phyloP scores from a whole-genome alignment of 1,140 invertebrate genomes.

The Monochamus saltuarius region DNA sequence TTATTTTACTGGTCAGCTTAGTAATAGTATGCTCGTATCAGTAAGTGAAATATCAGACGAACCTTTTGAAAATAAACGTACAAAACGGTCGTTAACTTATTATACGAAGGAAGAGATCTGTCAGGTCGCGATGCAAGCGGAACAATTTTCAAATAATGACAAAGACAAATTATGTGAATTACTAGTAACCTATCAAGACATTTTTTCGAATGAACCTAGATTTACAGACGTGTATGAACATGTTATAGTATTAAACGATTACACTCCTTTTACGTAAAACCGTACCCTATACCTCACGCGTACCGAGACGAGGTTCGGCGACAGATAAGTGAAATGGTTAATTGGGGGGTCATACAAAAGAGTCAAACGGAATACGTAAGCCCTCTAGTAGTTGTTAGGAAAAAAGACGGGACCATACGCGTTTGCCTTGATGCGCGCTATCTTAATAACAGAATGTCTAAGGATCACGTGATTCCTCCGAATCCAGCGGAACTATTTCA shows the following conservation, averaged over 20 bases:
- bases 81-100: background rate
- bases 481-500: conserved; percentile 1
- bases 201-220: conserved; percentile 25
- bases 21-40: background rate
- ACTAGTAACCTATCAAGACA: conserved; percentile 3
- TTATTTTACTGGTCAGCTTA: conserved; percentile 3
- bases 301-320: conserved; percentile 29
- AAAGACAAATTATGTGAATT: conserved; percentile 6
- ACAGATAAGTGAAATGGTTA: conserved; percentile 33
- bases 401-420: too few species aligned
- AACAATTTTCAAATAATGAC: background rate
- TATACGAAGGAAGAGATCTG: background rate
- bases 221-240: conserved; percentile 35
- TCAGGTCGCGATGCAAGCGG: background rate
- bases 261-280: conserved; percentile 30
- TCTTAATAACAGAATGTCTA: conserved; percentile 29
- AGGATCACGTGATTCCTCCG: conserved; percentile 34
- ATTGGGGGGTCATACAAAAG: conserved; percentile 14
- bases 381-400: too few species aligned
- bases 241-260: conserved; percentile 30
- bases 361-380: background rate
- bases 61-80: background rate
- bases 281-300: conserved; percentile 40
- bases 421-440: conserved; percentile 36
- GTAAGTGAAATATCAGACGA: background rate